A percentile compares a stretch with the other conserved stretches of the same genome.
Evolutionary conservation across 2,888 invertebrate genomes (phyloP).

Genomic region (Caenorhabditis japonica): DNA sequence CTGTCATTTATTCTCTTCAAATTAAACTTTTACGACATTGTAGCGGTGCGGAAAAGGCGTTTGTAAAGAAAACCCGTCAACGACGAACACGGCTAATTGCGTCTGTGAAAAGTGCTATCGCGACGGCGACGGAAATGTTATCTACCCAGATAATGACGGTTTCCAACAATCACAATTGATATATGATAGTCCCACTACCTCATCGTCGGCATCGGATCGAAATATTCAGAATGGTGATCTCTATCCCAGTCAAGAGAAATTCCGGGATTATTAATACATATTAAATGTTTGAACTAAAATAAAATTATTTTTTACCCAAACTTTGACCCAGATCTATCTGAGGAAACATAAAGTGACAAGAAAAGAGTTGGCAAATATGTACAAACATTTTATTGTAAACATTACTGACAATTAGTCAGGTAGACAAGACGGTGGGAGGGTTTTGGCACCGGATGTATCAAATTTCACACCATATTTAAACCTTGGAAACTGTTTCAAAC

Average conservation of each 20-base stretch:
- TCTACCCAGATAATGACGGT: conserved; percentile 26
- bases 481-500: no score
- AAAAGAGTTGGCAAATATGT: conserved; percentile 25
- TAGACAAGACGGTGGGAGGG: no score
- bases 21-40: conserved; percentile 1
- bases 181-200: conserved; percentile 16
- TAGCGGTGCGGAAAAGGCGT: conserved; percentile 41
- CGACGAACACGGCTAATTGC: conserved; percentile 28
- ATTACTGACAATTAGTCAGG: conserved; percentile 17
- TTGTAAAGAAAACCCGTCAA: conserved; percentile 29
- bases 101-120: conserved; percentile 30
- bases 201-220: conserved; percentile 12
- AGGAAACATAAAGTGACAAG: neutral
- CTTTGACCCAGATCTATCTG: conserved; percentile 40
- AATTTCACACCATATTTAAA: no score
- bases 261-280: conserved; percentile 1
- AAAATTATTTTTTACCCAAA: conserved; percentile 4
- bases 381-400: conserved; percentile 28
- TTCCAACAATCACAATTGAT: conserved; percentile 21
- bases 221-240: conserved; percentile 26
- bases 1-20: neutral
- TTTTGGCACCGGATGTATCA: neutral
- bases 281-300: no score
- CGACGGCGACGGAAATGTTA: conserved; percentile 16
- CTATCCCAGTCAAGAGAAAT: conserved; percentile 36